phyloP scores from a whole-genome alignment of 2,888 invertebrate genomes.

The Toxonevra muliebris region DNA sequence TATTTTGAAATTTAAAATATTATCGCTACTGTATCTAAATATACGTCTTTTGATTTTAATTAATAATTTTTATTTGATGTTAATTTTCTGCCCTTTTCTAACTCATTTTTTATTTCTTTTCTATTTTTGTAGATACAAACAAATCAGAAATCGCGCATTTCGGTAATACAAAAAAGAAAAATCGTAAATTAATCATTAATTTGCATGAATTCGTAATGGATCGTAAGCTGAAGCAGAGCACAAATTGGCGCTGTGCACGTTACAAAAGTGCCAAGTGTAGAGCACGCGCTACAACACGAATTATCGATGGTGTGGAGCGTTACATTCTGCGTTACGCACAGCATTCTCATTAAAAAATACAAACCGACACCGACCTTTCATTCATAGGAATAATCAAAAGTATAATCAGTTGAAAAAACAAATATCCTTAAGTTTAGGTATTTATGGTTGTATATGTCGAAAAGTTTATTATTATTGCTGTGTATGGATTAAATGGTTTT shows the following conservation, averaged over 20 bases:
- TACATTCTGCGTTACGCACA: constrained; percentile 52
- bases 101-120: too few species aligned
- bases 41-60: too few species aligned
- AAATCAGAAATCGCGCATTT: constrained; percentile 46
- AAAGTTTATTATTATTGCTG: too few species aligned
- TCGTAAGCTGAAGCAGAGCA: constrained; percentile 58
- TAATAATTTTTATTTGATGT: too few species aligned
- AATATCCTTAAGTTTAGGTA: neutral
- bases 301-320: constrained; percentile 53
- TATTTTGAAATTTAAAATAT: too few species aligned
- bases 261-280: constrained; percentile 60
- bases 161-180: constrained; percentile 59
- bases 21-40: too few species aligned
- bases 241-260: constrained; percentile 63
- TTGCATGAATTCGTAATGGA: constrained; percentile 60
- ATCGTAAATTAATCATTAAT: constrained; percentile 57
- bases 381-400: neutral
- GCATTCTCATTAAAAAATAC: constrained; percentile 59
- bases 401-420: neutral
- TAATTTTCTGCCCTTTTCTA: too few species aligned
- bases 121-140: too few species aligned
- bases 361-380: constrained; percentile 9
- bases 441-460: neutral
- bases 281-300: constrained; percentile 61
- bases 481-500: too few species aligned